Evolutionary conservation across 2,888 invertebrate genomes (phyloP).

Genomic region (Agonopterix alstromeriana): DNA sequence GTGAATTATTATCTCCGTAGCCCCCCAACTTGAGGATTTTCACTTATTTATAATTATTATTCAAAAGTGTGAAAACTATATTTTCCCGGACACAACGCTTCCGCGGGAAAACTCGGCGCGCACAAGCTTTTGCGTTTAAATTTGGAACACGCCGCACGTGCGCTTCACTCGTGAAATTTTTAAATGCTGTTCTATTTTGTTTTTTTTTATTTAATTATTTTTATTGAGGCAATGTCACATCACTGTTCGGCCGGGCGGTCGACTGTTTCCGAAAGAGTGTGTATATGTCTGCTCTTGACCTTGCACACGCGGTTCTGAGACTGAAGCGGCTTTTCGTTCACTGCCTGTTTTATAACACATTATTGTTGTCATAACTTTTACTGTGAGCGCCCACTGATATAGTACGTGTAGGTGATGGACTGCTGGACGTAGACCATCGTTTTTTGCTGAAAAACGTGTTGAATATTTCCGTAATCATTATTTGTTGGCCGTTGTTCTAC

Average conservation of each 20-base stretch:
- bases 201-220: constrained; percentile 13
- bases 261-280: constrained; percentile 61
- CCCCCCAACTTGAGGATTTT: constrained; percentile 21
- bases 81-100: constrained; percentile 17
- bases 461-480: too few relatives aligned
- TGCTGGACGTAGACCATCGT: too few relatives aligned
- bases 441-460: too few relatives aligned
- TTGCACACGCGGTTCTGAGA: constrained; percentile 51
- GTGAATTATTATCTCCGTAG: constrained; percentile 15
- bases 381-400: constrained; percentile 23
- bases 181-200: constrained; percentile 12
- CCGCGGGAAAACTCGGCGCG: constrained; percentile 27
- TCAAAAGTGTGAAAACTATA: constrained; percentile 1
- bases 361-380: constrained; percentile 70
- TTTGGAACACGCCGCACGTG: constrained; percentile 30
- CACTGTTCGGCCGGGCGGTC: constrained; percentile 41
- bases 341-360: constrained; percentile 67
- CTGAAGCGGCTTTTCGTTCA: constrained; percentile 64
- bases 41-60: neutral
- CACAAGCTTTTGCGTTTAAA: constrained; percentile 37
- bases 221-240: constrained; percentile 42
- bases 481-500: too few relatives aligned
- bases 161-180: constrained; percentile 12
- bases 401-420: neutral
- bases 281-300: constrained; percentile 54